Evolutionary conservation across 2,888 invertebrate species (phyloP), one percentile per base, ranked within the genome.

Genomic region (Dolichopus griseipennis): DNA sequence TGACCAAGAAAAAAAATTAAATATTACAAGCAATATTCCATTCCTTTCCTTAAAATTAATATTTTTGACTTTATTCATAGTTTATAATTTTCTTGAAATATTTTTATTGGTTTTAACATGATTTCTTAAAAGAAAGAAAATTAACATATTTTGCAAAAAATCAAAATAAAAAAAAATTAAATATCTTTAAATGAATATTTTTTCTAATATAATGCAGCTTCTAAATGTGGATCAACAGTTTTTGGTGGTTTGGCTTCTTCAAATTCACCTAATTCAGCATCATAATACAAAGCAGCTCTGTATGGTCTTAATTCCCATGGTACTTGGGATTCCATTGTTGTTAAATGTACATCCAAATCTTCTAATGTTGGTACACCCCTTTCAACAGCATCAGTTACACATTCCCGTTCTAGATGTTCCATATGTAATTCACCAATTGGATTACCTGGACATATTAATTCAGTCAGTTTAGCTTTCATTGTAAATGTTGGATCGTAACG

Each of bases 361-460:
- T 93, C 92, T 67, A 97, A 81, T 0, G 91, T 92, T 3, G 92
- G 93, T 33, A 91, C 76, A 61, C 84, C 85, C 9, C 78, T 77
- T 5, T 84, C 74, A 0, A 90, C 83, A 9, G 79, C 80, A 77
- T 97, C 97, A 1, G 89, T 88, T 7, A 90, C 84, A 72, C 88
- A 86, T 80, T 96, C 95, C 87, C 93, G 79, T 83, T 96, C 95
- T 65, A 96, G 77, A 70, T 87, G 86, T 76, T 95, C 94, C 87
- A 90, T 88, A 74, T 89, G 88, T 65, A 94, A 78, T 73, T 85
- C 83, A 15, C 85, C 90, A 15, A 88, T 76, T 0, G 94, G 93
- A 74, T 85, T 86, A 3, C 86, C 85, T 0, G 88, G 85, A n/a
- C 87, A 86, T 0, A 88, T 69, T 33, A 81, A 69, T 75, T 89